Evolutionary conservation across 2,797 vertebrate genomes (phyloP).

Genomic region (Enteromius treurensis): DNA sequence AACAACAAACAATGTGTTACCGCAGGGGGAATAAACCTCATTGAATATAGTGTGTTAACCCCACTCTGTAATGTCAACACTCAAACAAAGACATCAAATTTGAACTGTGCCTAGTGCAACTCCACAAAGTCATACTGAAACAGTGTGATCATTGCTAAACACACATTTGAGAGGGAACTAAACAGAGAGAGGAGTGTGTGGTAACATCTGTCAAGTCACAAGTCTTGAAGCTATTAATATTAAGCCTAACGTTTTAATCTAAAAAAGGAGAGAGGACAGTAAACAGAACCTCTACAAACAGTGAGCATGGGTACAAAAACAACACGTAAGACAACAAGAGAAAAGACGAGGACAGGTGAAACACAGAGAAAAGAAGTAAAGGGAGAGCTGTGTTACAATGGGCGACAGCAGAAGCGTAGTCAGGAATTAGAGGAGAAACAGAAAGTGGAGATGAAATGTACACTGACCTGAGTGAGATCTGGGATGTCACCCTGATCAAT

Average conservation of each 20-base stretch:
- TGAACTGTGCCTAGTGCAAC: neutral
- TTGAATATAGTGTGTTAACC: conserved; percentile 58
- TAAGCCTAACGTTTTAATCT: neutral
- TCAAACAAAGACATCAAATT: conserved; percentile 23
- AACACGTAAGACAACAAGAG: conserved; percentile 24
- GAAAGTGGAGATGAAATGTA: conserved; percentile 73
- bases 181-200: conserved; percentile 12
- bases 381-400: conserved; percentile 10
- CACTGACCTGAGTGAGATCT: conserved; percentile 97
- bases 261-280: neutral
- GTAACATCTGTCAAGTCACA: neutral
- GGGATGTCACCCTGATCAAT: conserved; percentile 97
- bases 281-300: conserved; percentile 1
- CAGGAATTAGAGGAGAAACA: conserved; percentile 28
- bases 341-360: conserved; percentile 19
- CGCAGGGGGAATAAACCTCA: conserved; percentile 3
- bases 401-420: conserved; percentile 24
- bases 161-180: conserved; percentile 13
- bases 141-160: neutral
- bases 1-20: conserved; percentile 49
- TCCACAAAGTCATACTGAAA: conserved; percentile 17
- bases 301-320: conserved; percentile 38
- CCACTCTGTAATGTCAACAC: conserved; percentile 17
- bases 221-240: neutral
- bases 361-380: conserved; percentile 24